Base-by-base conservation (phyloP, 2,888 invertebrate species). In the Tribolium freemani region DNA sequence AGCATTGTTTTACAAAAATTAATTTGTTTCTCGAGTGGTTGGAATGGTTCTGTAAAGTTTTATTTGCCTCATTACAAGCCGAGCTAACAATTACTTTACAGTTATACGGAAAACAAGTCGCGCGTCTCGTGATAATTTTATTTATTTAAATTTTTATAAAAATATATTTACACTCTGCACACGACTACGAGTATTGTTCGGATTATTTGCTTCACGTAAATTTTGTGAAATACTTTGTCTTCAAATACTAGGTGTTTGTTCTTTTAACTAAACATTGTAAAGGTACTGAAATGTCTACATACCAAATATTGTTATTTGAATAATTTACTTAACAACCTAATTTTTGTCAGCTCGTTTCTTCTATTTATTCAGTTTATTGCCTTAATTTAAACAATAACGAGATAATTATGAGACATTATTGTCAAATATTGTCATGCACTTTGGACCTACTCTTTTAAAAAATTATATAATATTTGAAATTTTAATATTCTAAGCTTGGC, bases 231-330 rank as follows among this genome's bases (percentile, higher is more conserved):
- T 61, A 61, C 50, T 72, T 67, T 61, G 80, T 78, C 70, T 75
- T 76, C 77, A 80, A 80, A 81, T 79, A 81, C 72, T 71, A 71
- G 53, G 60, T 80, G 76, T 81, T 81, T 82, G 79, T 78, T 81
- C 78, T 77, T 81, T 80, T 80, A 76, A 80, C 75, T 80, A 80
- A 82, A 82, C 81, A 80, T 80, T 78, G 79, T 82, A 80, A 82
- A 81, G 56, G 67, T 11, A 26, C 50, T 57, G 45, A 56, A 56
- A 67, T 57, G 45, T 69, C 69, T 60, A 69, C 60, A 58, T 26
- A 26, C 60, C 44, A 70, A 70, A 70, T 70, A 69, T 73, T 70
- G 45, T 73, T 66, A 67, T 67, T 70, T 67, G 60, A 46, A 53
- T 60, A 67, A 71, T 71, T 50, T 67, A 67, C 60, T 71, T 71